A percentile compares a stretch with the other conserved stretches of the same genome.
Conservation (phyloP, 2,113 vertebrate species). For the Ovis canadensis region DNA sequence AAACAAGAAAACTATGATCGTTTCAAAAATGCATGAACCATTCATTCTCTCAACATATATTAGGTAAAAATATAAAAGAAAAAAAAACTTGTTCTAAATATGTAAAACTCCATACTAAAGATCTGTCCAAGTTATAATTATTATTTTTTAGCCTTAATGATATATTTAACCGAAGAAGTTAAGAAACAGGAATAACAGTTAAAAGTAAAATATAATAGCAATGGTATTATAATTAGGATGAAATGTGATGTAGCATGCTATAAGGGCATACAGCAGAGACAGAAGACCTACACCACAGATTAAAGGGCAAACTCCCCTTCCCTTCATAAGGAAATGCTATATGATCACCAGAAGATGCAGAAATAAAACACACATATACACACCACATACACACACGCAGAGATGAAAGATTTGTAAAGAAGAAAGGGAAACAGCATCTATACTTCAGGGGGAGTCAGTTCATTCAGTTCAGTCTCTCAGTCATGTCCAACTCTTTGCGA, state of each 20-base stretch:
- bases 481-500: accelerated
- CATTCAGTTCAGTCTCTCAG: not conserved
- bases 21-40: not conserved
- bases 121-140: not conserved
- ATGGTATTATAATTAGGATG: not conserved
- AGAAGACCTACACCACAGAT: not conserved
- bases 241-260: not conserved
- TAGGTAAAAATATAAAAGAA: not conserved
- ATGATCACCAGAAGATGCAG: not conserved
- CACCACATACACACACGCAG: not conserved
- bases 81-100: not conserved
- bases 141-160: not conserved
- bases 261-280: not conserved
- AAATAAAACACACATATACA: not conserved
- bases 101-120: not conserved
- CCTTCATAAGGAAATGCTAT: not conserved
- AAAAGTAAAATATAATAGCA: not conserved
- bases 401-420: not conserved
- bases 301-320: not conserved
- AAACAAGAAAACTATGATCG: not conserved
- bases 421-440: not conserved
- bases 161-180: not conserved
- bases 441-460: not conserved
- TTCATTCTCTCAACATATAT: not conserved
- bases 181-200: not conserved